Evolutionary conservation across 2,797 vertebrate species (phyloP).

Genomic region (Micromesistius poutassou): DNA sequence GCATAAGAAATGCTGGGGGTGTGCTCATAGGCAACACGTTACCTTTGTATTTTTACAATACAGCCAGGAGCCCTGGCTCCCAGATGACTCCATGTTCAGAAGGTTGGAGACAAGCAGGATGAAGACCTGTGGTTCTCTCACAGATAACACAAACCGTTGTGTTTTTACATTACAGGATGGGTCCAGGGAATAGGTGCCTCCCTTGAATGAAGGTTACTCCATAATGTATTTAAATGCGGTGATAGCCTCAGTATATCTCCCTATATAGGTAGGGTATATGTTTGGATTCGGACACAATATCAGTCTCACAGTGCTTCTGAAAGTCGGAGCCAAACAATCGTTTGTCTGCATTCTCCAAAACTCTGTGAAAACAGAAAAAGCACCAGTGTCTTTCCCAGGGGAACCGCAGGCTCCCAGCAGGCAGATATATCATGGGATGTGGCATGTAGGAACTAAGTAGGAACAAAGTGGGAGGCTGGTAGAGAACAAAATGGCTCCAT

Average conservation of each 20-base stretch:
- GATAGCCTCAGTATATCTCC: background rate
- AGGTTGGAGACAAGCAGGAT: background rate
- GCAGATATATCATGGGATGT: background rate
- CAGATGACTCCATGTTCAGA: background rate
- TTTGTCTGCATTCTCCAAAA: too few relatives aligned
- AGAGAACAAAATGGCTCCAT: slow-evolving; percentile 48
- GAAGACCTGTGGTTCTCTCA: background rate
- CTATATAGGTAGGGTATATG: too few relatives aligned
- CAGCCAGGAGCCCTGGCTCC: background rate
- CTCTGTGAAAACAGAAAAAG: too few relatives aligned
- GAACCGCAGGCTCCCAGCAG: background rate
- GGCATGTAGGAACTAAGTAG: background rate
- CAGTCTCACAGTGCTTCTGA: background rate
- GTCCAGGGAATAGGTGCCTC: background rate
- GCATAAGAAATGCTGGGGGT: background rate
- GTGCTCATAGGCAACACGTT: background rate
- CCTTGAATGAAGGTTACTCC: background rate
- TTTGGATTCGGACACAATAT: background rate
- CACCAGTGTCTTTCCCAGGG: background rate
- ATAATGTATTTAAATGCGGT: background rate
- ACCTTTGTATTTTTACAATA: background rate
- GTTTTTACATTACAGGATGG: background rate
- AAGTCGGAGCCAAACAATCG: background rate
- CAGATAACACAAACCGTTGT: background rate
- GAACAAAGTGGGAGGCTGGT: slow-evolving; percentile 9